Conservation (phyloP, 2,888 invertebrate species). For the Balanococcus diminutus region DNA sequence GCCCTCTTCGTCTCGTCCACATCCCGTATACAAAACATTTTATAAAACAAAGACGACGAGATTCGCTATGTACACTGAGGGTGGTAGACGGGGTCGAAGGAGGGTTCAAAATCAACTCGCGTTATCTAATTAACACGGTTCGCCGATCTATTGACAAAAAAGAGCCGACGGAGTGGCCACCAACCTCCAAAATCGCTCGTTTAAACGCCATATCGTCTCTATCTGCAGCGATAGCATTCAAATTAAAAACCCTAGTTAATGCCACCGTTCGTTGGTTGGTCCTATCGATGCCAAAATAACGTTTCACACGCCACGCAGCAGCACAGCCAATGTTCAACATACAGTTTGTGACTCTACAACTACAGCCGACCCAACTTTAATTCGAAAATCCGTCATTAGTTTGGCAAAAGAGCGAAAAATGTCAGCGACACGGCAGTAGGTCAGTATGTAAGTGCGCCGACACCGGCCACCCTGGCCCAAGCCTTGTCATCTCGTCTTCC, state of each 20-base stretch:
- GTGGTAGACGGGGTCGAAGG: background rate
- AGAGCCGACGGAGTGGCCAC: background rate
- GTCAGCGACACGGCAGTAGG: conserved; percentile 54
- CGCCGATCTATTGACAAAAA: background rate
- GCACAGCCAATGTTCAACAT: too few species aligned
- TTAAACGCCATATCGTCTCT: background rate
- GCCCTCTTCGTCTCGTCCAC: background rate
- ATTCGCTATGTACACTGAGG: too few species aligned
- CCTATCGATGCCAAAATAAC: background rate
- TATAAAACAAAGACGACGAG: background rate
- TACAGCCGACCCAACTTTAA: background rate
- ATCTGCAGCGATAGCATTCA: background rate
- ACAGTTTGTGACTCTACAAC: too few species aligned
- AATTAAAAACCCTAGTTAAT: background rate
- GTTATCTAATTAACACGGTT: background rate
- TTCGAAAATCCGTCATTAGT: conserved; percentile 44
- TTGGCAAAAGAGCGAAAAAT: conserved; percentile 51
- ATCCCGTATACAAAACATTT: background rate
- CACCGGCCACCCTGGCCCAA: conserved; percentile 15
- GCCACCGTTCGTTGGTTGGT: too few species aligned
- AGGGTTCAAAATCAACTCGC: background rate
- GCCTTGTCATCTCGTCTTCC: background rate
- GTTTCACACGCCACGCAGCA: background rate
- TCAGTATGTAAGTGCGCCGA: conserved; percentile 47
- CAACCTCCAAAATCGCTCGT: background rate